Conservation (phyloP, 2,113 vertebrate species). For the Notarius lentiginosus region DNA sequence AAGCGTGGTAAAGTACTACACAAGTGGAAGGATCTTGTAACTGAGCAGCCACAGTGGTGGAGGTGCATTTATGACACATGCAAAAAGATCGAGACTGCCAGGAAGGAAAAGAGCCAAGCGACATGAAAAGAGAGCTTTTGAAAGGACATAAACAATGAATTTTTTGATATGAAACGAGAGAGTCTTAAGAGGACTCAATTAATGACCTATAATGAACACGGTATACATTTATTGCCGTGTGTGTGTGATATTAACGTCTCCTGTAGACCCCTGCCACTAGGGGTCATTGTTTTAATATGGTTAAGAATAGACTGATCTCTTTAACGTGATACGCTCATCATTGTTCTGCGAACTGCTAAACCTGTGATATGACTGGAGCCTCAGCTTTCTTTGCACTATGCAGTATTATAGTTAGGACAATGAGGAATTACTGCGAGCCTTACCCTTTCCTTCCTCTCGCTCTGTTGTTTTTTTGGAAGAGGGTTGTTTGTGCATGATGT, state of each 20-base stretch:
- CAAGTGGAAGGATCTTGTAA: too few relatives aligned
- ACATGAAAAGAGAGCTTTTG: too few relatives aligned
- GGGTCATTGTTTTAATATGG: neutral
- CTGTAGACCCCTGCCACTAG: neutral
- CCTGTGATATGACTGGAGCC: neutral
- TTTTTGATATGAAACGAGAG: too few relatives aligned
- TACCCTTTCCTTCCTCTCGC: conserved; percentile 49
- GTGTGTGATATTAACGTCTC: neutral
- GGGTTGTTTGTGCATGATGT: conserved; percentile 15
- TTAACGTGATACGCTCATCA: neutral
- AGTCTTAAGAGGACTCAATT: too few relatives aligned
- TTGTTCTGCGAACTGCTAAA: neutral
- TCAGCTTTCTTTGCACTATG: neutral
- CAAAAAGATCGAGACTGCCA: too few relatives aligned
- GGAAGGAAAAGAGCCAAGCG: too few relatives aligned
- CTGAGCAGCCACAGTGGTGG: too few relatives aligned
- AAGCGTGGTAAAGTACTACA: too few relatives aligned
- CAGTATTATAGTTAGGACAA: neutral
- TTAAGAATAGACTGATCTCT: neutral
- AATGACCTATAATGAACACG: too few relatives aligned
- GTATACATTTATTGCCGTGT: too few relatives aligned
- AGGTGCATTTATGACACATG: too few relatives aligned
- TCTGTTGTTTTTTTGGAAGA: conserved; percentile 17
- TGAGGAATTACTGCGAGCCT: conserved; percentile 14
- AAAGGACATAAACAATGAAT: too few relatives aligned